A percentile compares a stretch with the other conserved stretches of the same genome.
phyloP scores from a whole-genome alignment of 2,888 invertebrate species.

The Cheilosia scutellata region DNA sequence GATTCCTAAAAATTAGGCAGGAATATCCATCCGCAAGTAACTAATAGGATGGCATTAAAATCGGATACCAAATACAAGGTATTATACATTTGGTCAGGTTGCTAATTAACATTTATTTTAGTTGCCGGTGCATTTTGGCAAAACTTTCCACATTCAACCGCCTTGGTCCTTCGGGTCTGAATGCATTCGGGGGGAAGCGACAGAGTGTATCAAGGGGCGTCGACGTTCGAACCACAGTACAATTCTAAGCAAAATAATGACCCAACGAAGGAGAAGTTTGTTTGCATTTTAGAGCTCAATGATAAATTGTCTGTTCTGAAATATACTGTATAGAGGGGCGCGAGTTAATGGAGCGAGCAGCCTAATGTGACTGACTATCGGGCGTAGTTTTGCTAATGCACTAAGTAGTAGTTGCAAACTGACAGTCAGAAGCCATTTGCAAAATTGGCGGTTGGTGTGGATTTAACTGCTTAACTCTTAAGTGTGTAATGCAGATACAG shows the following conservation, averaged over 20 bases:
- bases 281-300: slow-evolving; percentile 35
- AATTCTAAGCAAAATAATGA: slow-evolving; percentile 49
- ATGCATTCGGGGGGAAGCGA: background rate
- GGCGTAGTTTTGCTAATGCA: slow-evolving; percentile 39
- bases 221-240: slow-evolving; percentile 5
- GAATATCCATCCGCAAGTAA: slow-evolving; percentile 40
- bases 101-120: slow-evolving; percentile 67
- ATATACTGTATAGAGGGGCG: slow-evolving; percentile 12
- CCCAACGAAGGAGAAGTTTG: slow-evolving; percentile 38
- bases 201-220: background rate
- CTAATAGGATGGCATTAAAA: slow-evolving; percentile 29
- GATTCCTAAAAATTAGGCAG: slow-evolving; percentile 52
- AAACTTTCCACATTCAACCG: slow-evolving; percentile 34
- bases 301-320: slow-evolving; percentile 61
- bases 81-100: slow-evolving; percentile 44
- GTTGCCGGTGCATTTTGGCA: slow-evolving; percentile 59
- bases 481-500: background rate
- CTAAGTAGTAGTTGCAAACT: slow-evolving; percentile 36
- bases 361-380: slow-evolving; percentile 44
- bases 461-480: background rate
- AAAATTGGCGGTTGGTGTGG: slow-evolving; percentile 59
- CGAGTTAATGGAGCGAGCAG: slow-evolving; percentile 57
- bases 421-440: slow-evolving; percentile 48
- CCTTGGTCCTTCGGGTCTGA: slow-evolving; percentile 16
- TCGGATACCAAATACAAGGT: slow-evolving; percentile 16